A percentile compares a stretch with the other conserved stretches of the same genome.
These are phyloP conservation scores for Norana najaformis DNA, from an alignment of 2,888 invertebrate genomes.

Conservation along the genomic window DNA sequence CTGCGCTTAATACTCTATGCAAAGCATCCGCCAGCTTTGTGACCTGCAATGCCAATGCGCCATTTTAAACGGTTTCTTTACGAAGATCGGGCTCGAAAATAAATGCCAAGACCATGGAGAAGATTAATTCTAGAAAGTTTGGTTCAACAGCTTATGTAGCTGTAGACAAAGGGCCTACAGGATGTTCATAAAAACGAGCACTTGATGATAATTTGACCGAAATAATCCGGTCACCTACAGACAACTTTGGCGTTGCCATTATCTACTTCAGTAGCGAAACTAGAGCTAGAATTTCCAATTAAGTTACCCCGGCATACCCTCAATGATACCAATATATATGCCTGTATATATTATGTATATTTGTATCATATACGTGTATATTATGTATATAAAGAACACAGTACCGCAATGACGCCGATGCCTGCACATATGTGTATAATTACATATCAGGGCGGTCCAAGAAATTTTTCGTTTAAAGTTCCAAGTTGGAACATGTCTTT, in stretches of 20 bases:
- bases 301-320: background rate
- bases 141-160: background rate
- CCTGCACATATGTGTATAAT: too few species aligned
- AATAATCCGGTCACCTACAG: background rate
- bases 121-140: too few species aligned
- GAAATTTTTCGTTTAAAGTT: too few species aligned
- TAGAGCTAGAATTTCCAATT: background rate
- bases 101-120: background rate
- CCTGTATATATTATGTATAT: too few species aligned
- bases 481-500: too few species aligned
- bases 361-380: too few species aligned
- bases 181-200: background rate
- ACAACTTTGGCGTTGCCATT: background rate
- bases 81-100: background rate
- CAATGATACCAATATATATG: background rate
- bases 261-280: background rate
- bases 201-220: background rate
- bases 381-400: too few species aligned
- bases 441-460: too few species aligned
- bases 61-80: background rate
- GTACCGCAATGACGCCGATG: too few species aligned
- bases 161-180: background rate
- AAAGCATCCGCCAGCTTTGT: background rate
- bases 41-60: background rate
- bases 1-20: background rate